These are phyloP conservation scores for Procambarus clarkii DNA, from an alignment of 1,140 invertebrate species.

Conservation along the genomic window DNA sequence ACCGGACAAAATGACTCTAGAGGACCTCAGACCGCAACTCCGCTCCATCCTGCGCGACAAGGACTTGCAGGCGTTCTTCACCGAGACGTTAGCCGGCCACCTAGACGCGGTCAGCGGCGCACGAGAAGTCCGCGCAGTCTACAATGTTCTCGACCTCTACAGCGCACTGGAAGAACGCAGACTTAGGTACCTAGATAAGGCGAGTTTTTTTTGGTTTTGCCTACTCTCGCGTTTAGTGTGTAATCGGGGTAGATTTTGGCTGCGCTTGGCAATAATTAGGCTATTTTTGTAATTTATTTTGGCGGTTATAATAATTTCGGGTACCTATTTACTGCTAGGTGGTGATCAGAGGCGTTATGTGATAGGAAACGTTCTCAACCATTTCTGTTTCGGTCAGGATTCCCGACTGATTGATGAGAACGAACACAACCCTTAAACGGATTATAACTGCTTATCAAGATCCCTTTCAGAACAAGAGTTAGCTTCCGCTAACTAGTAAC, in stretches of 20 bases:
- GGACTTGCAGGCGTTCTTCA: not conserved
- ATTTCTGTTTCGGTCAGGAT: too few species aligned
- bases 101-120: not conserved
- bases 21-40: slow-evolving; percentile 14
- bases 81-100: not conserved
- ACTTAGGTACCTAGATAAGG: slow-evolving; percentile 11
- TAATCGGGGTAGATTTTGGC: not conserved
- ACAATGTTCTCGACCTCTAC: slow-evolving; percentile 18
- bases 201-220: not conserved
- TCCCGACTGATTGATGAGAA: too few species aligned
- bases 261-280: not conserved
- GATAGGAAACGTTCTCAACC: too few species aligned
- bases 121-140: not conserved
- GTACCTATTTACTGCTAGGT: too few species aligned
- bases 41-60: not conserved
- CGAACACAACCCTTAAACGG: too few species aligned
- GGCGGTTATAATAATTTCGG: not conserved
- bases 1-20: not conserved
- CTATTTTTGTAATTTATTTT: not conserved
- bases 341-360: too few species aligned
- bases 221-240: not conserved
- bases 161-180: slow-evolving; percentile 16
- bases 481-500: too few species aligned
- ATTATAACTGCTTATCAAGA: too few species aligned
- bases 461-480: too few species aligned